Percentiles rank a stretch among this genome's conserved stretches.
phyloP scores from a whole-genome alignment of 2,797 vertebrate genomes.

The Loriculus beryllinus region DNA sequence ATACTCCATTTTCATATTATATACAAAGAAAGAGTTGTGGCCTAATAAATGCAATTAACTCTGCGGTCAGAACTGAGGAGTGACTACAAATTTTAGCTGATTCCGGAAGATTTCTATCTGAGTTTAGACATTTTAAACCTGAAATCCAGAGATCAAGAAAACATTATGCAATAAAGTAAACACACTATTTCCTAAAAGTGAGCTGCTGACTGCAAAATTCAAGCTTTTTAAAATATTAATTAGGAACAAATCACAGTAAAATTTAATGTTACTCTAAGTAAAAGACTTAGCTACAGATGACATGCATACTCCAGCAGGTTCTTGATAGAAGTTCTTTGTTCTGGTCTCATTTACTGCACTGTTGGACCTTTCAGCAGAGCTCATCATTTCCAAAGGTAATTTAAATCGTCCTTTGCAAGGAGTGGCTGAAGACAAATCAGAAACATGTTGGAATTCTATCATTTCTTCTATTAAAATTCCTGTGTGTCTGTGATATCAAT shows the following conservation, averaged over 20 bases:
- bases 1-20: fast-evolving
- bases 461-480: background rate
- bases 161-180: background rate
- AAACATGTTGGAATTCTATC: background rate
- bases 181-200: background rate
- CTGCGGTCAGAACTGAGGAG: background rate
- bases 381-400: slow-evolving; percentile 77
- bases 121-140: background rate
- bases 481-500: background rate
- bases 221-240: background rate
- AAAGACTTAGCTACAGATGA: slow-evolving; percentile 30
- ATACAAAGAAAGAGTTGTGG: background rate
- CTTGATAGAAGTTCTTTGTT: background rate
- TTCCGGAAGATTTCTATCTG: background rate
- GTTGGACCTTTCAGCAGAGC: slow-evolving; percentile 67
- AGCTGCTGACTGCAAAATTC: background rate
- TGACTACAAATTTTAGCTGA: background rate
- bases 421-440: slow-evolving; percentile 64
- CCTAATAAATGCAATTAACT: background rate
- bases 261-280: background rate
- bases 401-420: slow-evolving; percentile 74
- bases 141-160: background rate
- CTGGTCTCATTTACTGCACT: background rate
- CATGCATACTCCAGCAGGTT: background rate
- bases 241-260: background rate